Base-by-base conservation (phyloP, 2,888 invertebrate genomes). In the Abrostola triplasia region DNA sequence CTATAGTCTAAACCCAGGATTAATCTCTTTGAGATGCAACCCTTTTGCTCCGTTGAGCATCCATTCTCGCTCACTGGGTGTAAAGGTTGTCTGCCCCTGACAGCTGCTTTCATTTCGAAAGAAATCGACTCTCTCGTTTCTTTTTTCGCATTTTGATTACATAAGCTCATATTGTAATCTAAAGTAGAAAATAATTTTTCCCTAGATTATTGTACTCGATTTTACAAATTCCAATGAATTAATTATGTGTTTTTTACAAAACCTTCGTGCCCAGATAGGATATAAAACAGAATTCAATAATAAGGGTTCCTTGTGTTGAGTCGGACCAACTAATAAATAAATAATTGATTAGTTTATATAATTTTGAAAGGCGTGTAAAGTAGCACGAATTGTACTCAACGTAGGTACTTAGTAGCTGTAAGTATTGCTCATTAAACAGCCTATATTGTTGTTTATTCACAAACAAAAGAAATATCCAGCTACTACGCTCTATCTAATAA, bases 11-110 rank as follows among this genome's bases (percentile, higher is more conserved):
- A 52, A 59, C 36, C 41, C 44, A 41, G 58, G 48, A 74, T 74
- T 74, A 74, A 73, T 64, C 59, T 50, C 51, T 8, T 51, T 35
- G 65, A 56, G 53, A 37, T 64, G 63, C 73, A 76, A 49, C 65
- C 68, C 57, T 73, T 63, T 73, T 62, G 70, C 65, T 73, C 59
- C 58, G 63, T 35, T 66, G 65, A 36, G 56, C 70, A 51, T 58
- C 36, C 57, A 40, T 49, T 73, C 42, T 61, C 54, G 56, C 60
- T 73, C 65, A 59, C 38, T 69, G 65, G 49, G 11, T 61, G 35
- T 54, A 52, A 66, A 62, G 57, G 54, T 53, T 40, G 50, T 37
- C 51, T 65, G 52, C 41, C 36, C 40, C 41, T 54, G 61, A 71
- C 58, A 44, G 58, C 53, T 58, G 12, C 40, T 70, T 54, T 41